Evolutionary conservation across 2,797 vertebrate genomes (phyloP).

Genomic region (Eulemur rubriventer): DNA sequence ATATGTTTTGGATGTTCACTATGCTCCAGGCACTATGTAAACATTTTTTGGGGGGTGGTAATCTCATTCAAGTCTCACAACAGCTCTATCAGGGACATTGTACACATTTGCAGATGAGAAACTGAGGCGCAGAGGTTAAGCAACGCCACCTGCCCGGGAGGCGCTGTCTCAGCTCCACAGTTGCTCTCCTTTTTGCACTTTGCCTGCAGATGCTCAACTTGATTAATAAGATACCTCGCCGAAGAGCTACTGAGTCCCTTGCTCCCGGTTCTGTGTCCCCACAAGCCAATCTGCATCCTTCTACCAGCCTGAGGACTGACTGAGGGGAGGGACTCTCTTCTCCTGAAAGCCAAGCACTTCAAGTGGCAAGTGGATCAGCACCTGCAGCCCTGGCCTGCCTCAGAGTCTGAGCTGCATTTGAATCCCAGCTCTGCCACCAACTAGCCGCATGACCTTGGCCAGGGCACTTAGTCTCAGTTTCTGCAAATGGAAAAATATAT

Average conservation of each 20-base stretch:
- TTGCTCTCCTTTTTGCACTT: neutral
- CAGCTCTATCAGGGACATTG: neutral
- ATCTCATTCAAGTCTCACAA: neutral
- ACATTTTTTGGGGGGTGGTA: neutral
- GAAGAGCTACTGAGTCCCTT: neutral
- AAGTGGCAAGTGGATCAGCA: neutral
- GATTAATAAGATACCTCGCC: neutral
- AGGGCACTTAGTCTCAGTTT: neutral
- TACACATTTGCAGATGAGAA: neutral
- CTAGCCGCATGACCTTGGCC: neutral
- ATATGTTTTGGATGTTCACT: neutral
- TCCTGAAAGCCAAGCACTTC: neutral
- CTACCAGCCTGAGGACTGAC: no score
- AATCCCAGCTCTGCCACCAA: neutral
- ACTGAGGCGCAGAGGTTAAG: neutral
- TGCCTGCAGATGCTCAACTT: neutral
- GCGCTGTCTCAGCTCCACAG: neutral
- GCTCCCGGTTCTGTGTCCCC: neutral
- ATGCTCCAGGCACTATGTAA: neutral
- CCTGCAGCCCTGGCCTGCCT: neutral
- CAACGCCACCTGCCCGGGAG: neutral
- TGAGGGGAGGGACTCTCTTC: neutral
- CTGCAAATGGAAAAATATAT: neutral
- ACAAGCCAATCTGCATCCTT: accelerated
- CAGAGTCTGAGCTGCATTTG: neutral